Evolutionary conservation across 2,888 invertebrate genomes (phyloP), one percentile per base, ranked within the genome.

Genomic region (Antitype chi): DNA sequence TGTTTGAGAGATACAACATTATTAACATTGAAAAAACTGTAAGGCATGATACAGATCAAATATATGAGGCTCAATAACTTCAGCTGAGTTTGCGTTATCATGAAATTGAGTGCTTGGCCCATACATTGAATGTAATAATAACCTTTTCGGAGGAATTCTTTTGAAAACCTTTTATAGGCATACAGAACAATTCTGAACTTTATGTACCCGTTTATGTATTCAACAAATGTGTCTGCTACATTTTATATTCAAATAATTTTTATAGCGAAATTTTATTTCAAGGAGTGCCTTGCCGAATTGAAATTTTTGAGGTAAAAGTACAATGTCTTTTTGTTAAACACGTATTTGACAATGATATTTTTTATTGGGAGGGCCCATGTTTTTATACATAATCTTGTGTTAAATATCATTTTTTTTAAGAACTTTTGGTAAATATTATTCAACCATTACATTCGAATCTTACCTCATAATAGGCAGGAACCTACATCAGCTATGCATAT

Each of bases 241-340:
- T 78, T 86, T 86, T 82, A 80, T 68, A 80, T 86, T 80, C 68
- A 80, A 82, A 82, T 86, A 72, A 74, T 80, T 78, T 84, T 86
- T 82, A 76, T 67, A 71, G 69, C 73, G 66, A 84, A 84, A 84
- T 81, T 74, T 83, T 69, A 78, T 78, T 68, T 75, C 28, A 67
- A 75, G 64, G 70, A 43, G 72, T 72, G 74, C n/a, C 47, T 28
- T 55, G 52, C 15, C 60, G 69, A 57, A 63, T 76, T 82, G 9
- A 60, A 52, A 20, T 70, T 71, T 85, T 70, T 73, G 60, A 63
- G 63, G 80, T 74, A 80, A 85, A 82, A 76, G 78, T 72, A 49
- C 47, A 70, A 68, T 71, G 53, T 32, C 52, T 78, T 78, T 72
- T 66, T 55, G 25, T 70, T 66, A 43, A 8, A 72, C 17, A 72